Base-by-base conservation (phyloP, 2,113 vertebrate genomes). In the Chloropsis hardwickii region DNA sequence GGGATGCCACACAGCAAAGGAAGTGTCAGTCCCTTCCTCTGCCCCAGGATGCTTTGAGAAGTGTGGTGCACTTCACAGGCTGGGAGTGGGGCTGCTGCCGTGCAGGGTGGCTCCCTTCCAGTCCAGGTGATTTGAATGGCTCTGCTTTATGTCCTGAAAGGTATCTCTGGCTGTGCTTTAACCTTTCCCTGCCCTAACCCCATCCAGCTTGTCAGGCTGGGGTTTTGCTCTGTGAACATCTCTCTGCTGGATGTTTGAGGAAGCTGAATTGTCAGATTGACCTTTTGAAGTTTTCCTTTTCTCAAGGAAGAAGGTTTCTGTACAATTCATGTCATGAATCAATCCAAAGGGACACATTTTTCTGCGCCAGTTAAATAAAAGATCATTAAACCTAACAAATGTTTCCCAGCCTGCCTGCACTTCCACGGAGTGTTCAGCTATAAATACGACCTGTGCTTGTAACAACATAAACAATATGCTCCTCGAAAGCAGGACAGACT, bases 371-470 rank as follows among this genome's bases (percentile, higher is more conserved):
- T 74, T 95, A 77, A 95, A 95, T 92, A 70, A 88, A 73, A 91
- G 91, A 91, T 81, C 87, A 80, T 95, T 82, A 92, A 94, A 82
- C 44, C 72, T 92, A 92, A 94, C 76, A 96, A 95, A 95, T 80
- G 71, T 71, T 95, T 94, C 85, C 91, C 91, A 87, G 78, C 91
- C 90, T 87, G 92, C 56, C 53, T 80, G 80, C 45, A 60, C 90
- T 96, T 96, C 78, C 79, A 87, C 3, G 1, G 65, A 6, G 71
- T 33, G 42, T 72, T 88, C 42, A 18, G 69, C 90, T 86, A 86
- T 95, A 93, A 94, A 94, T 85, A 89, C 48, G 66, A 94, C 71
- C 92, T 90, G 90, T 92, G 76, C 86, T 95, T 91, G 8, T 76
- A 89, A 72, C 84, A 91, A 89, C 54, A 54, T 94, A 88, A 96